phyloP scores from a whole-genome alignment of 2,888 invertebrate species.

The Proisotoma minuta region DNA sequence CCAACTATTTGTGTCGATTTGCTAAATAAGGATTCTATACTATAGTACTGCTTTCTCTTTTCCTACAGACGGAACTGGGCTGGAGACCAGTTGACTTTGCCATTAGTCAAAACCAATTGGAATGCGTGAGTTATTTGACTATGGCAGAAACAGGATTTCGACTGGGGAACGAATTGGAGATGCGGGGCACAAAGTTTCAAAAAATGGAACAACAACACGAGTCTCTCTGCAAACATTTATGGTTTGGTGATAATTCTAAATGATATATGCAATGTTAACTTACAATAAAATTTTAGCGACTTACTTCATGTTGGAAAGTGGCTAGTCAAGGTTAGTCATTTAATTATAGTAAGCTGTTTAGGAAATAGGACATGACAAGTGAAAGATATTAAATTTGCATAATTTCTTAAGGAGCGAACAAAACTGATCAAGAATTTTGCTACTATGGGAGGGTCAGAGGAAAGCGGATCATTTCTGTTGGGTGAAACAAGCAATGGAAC shows the following conservation, averaged over 20 bases:
- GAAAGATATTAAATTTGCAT: no score
- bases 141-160: slow-evolving; percentile 45
- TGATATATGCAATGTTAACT: background rate
- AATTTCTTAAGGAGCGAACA: slow-evolving; percentile 50
- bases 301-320: slow-evolving; percentile 49
- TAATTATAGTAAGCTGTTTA: no score
- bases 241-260: slow-evolving; percentile 23
- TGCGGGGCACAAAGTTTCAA: slow-evolving; percentile 32
- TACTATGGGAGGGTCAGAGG: slow-evolving; percentile 28
- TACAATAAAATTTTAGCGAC: slow-evolving; percentile 47
- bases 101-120: slow-evolving; percentile 40
- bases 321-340: no score
- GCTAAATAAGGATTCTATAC: background rate
- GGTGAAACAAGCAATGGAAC: slow-evolving; percentile 36
- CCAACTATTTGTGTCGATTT: background rate
- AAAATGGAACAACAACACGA: slow-evolving; percentile 41
- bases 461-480: slow-evolving; percentile 27
- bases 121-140: slow-evolving; percentile 46
- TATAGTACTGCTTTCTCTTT: background rate
- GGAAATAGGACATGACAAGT: no score
- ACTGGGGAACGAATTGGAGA: slow-evolving; percentile 38
- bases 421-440: slow-evolving; percentile 48
- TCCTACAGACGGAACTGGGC: slow-evolving; percentile 43
- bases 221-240: slow-evolving; percentile 39
- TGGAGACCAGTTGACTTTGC: slow-evolving; percentile 44